Percentiles rank a stretch among this genome's conserved stretches.
Conservation (phyloP, 2,888 invertebrate genomes). For the Epinotia brunnichana region DNA sequence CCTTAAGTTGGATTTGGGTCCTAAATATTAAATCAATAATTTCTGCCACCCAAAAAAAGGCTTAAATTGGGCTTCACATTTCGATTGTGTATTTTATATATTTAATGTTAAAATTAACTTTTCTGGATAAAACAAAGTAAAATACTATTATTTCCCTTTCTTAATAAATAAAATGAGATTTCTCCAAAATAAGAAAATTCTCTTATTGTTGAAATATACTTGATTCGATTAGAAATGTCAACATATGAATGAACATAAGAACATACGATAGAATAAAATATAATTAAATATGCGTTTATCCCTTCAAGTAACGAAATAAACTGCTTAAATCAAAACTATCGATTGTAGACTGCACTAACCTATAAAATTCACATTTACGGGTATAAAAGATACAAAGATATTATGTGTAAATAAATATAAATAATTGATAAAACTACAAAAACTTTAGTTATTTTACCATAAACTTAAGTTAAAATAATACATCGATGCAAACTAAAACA, state of each 20-base stretch:
- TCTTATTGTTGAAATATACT: background rate
- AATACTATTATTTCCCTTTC: background rate
- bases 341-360: constrained; percentile 5
- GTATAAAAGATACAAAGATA: background rate
- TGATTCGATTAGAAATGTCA: background rate
- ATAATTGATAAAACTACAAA: constrained; percentile 2
- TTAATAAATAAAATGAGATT: background rate
- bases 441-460: background rate
- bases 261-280: background rate
- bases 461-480: constrained; percentile 13
- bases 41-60: background rate
- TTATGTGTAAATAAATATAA: background rate
- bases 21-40: background rate
- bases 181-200: background rate
- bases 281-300: background rate
- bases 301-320: background rate
- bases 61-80: background rate
- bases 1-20: background rate
- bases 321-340: background rate
- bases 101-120: background rate
- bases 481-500: constrained; percentile 44
- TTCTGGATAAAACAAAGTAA: background rate
- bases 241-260: no score
- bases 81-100: background rate
- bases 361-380: background rate